These are phyloP conservation scores for Polydrusus cervinus DNA, from an alignment of 2,888 invertebrate species.

Conservation along the genomic window DNA sequence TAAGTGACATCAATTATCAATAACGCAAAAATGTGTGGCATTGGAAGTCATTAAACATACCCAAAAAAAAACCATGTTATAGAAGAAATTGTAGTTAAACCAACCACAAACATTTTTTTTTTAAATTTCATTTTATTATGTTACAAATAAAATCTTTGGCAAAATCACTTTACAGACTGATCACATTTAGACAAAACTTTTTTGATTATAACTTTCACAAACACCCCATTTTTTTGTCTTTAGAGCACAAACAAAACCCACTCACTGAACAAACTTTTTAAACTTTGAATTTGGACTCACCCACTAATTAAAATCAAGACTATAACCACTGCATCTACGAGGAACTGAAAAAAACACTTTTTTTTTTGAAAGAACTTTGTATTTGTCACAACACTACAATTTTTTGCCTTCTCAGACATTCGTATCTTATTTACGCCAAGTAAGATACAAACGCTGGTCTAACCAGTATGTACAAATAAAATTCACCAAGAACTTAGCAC, in stretches of 20 bases:
- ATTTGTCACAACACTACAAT: conserved; percentile 64
- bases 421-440: conserved; percentile 47
- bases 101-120: neutral
- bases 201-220: conserved; percentile 6
- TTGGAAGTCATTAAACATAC: no score
- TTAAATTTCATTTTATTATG: conserved; percentile 3
- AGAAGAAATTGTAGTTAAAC: neutral
- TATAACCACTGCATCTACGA: conserved; percentile 37
- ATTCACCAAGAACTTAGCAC: conserved; percentile 58
- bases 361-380: conserved; percentile 63
- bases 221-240: conserved; percentile 3
- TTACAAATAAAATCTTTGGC: conserved; percentile 15
- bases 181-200: conserved; percentile 7
- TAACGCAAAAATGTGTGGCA: no score
- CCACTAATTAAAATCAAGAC: conserved; percentile 27
- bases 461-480: conserved; percentile 34
- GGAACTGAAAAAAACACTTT: conserved; percentile 61
- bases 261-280: conserved; percentile 31
- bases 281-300: conserved; percentile 15
- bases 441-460: conserved; percentile 55
- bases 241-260: conserved; percentile 17
- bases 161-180: conserved; percentile 11
- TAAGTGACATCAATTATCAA: no score
- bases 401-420: conserved; percentile 53
- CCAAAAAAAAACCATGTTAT: neutral